Base-by-base conservation (phyloP, 92 coral and sea anemone species). In the Phymanthus crucifer region DNA sequence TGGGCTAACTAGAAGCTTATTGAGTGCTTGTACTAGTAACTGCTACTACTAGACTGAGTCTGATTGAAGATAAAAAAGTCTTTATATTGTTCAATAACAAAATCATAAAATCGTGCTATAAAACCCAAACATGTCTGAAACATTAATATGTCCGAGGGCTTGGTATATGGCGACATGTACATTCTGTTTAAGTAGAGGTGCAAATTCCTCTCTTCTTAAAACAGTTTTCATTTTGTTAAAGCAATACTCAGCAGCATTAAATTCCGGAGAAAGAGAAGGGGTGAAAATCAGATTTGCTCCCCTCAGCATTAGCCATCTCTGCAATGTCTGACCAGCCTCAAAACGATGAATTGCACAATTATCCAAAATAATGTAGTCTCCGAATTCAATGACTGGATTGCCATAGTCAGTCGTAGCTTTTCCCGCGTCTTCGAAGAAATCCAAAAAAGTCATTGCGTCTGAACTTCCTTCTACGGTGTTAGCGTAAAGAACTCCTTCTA, bases 361-460 rank as follows among this genome's bases (percentile, higher is more conserved):
- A 72, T 89, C 90, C 27, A 78, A 43, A 70, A 90, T 75, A 32
- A 83, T 86, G 43, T 81, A 80, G 72, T 89, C 93, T 75, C 88
- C 70, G 84, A 57, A 57, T 57, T 57, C 66, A 57, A 57, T 74
- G 40, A 78, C 89, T 66, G 79, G 92, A 73, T 68, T 74, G 27
- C 88, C 92, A 77, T 71, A 74, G 47, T 80, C 40, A 71, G 71
- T 88, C 47, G 84, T 24, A 48, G 68, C 73, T 78, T 77, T 73
- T 75, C 87, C 84, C 29, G 92, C 92, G 71, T 88, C 92, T 46
- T 77, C 85, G 56, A 86, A 76, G 47, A 88, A 84, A 70, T 88
- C 80, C 40, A 70, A 13, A 77, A 84, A 80, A 57, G 31, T 21
- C 66, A 57, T 57, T 57, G 66, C 66, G 66, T 57, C 66, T 45